These are phyloP conservation scores for Sitodiplosis mosellana DNA, from an alignment of 1,140 invertebrate genomes.

Conservation along the genomic window DNA sequence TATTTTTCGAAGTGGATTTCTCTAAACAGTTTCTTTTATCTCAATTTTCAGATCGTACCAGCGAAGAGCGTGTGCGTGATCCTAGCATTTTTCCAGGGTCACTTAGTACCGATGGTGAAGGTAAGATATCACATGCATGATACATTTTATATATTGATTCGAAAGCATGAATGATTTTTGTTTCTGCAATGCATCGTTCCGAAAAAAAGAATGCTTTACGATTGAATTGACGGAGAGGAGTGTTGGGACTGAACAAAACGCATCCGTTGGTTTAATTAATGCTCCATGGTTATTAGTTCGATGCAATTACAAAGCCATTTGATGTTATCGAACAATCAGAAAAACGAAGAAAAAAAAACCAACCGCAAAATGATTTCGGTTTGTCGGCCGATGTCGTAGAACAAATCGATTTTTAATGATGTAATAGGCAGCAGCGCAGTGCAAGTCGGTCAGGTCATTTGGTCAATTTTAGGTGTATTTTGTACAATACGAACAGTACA, in stretches of 20 bases:
- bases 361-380: background rate
- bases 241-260: too few relatives aligned
- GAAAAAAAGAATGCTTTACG: too few relatives aligned
- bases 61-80: background rate
- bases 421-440: too few relatives aligned
- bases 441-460: too few relatives aligned
- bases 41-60: conserved; percentile 44
- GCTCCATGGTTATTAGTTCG: too few relatives aligned
- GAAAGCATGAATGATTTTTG: background rate
- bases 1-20: background rate
- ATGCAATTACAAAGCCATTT: too few relatives aligned
- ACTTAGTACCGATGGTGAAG: conserved; percentile 54
- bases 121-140: conserved; percentile 29
- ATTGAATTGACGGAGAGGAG: too few relatives aligned
- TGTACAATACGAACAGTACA: too few relatives aligned
- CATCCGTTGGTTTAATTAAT: background rate
- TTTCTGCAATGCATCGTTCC: too few relatives aligned
- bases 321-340: background rate
- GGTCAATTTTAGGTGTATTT: too few relatives aligned
- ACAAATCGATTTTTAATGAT: too few relatives aligned
- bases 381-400: background rate
- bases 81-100: conserved; percentile 35
- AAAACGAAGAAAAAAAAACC: background rate
- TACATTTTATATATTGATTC: background rate
- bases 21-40: conserved; percentile 13